Evolutionary conservation across 2,113 vertebrate species (phyloP), one percentile per base, ranked within the genome.

Genomic region (Bubo scandiacus): DNA sequence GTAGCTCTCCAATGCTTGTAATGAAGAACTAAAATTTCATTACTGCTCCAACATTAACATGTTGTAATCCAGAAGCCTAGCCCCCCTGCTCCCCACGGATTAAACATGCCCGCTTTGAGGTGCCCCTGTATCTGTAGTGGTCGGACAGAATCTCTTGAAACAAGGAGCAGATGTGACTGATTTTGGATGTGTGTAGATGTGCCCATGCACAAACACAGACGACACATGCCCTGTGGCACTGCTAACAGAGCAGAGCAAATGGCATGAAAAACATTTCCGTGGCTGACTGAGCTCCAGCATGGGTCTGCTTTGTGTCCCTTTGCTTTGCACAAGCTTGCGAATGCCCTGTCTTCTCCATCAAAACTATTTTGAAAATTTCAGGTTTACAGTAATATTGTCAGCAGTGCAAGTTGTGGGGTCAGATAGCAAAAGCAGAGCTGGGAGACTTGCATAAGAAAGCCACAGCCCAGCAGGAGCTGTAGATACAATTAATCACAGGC

Each of bases 61-160:
- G 17, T 12, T 73, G 25, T 65, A 47, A 40, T 12, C 12, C 45
- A 40, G 54, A 80, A 90, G 2, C 27, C 22, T 18, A 25, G 6
- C 5, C 5, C 12, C 10, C 4, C 36, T 43, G 30, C 4, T 65
- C 15, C 7, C 26, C 61, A 9, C 0, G 0, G 26, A 51, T 81
- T 66, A 58, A 49, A 38, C 51, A 17, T 2, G 1, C 22, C 9
- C 0, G 12, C 40, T 71, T 74, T 84, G 59, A 85, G 66, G 9
- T 61, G 9, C 30, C 20, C 30, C 42, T 26, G 1, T 30, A 23
- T 45, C 27, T 74, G 68, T 81, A 72, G 55, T 8, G 52, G 26
- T 57, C 52, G 19, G 47, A 47, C 43, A 36, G 13, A 59, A 42
- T 51, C 38, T 83, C 58, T 68, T 32, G 38, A 42, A 90, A 27